Conservation (phyloP, 2,113 vertebrate species). For the Ptychochromis oligacanthus region DNA sequence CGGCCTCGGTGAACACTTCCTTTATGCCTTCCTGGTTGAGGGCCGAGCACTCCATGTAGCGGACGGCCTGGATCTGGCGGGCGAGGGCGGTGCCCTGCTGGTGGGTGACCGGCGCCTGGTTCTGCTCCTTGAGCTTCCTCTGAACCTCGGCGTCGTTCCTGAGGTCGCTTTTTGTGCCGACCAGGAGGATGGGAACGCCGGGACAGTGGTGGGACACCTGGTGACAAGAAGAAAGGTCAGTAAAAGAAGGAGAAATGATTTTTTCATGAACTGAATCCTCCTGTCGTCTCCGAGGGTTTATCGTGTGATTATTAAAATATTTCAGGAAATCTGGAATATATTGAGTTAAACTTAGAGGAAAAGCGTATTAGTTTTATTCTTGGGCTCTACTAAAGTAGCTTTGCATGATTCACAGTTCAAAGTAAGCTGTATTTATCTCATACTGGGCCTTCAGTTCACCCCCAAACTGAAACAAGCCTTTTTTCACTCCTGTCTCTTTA, state of each 20-base stretch:
- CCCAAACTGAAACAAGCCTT: not conserved
- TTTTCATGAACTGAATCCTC: no score
- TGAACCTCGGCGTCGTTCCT: constrained; percentile 85
- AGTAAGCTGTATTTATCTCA: not conserved
- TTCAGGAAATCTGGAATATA: no score
- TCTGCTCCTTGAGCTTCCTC: constrained; percentile 93
- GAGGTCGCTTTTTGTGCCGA: constrained; percentile 97
- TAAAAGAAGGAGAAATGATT: no score
- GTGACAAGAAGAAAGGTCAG: not conserved
- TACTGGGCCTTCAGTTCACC: not conserved
- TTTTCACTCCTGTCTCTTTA: no score
- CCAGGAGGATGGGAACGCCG: constrained; percentile 90
- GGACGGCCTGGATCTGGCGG: constrained; percentile 90
- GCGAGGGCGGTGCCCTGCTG: constrained; percentile 88
- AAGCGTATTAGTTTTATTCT: no score
- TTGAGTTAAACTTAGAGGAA: no score
- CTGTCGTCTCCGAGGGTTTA: no score
- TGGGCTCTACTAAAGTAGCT: not conserved
- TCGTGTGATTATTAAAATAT: no score
- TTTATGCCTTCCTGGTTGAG: constrained; percentile 96
- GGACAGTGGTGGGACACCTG: constrained; percentile 91
- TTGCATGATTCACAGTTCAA: not conserved
- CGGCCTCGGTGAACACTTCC: constrained; percentile 90
- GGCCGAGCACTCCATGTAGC: constrained; percentile 95
- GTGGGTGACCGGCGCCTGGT: constrained; percentile 85